Conservation (phyloP, 2,888 invertebrate genomes). For the Escarpia spicata region DNA sequence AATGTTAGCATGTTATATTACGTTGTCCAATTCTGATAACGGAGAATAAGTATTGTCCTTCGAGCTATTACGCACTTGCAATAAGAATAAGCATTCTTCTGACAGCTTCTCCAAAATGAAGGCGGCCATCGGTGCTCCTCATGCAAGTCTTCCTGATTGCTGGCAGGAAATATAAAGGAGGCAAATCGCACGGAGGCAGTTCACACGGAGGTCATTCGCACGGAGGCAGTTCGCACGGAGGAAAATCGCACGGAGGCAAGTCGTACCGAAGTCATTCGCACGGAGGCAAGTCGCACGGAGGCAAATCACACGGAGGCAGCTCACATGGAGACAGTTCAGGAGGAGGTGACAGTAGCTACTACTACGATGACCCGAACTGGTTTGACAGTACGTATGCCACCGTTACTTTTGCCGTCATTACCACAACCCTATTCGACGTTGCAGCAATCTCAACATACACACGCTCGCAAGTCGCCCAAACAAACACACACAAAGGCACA, state of each 20-base stretch:
- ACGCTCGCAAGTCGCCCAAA: too few relatives aligned
- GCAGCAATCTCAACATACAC: too few relatives aligned
- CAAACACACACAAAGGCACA: too few relatives aligned
- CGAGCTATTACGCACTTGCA: too few relatives aligned
- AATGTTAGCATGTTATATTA: too few relatives aligned
- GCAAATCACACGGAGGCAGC: neutral
- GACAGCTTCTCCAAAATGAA: neutral
- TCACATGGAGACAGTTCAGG: too few relatives aligned
- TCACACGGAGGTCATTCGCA: neutral
- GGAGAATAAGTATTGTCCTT: too few relatives aligned
- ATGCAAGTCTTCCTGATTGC: neutral
- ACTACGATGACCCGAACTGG: neutral
- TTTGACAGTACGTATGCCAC: neutral
- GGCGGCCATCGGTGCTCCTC: neutral
- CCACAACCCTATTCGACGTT: too few relatives aligned
- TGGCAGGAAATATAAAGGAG: too few relatives aligned
- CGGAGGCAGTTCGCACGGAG: neutral
- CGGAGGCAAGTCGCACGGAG: neutral
- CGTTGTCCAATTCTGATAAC: too few relatives aligned
- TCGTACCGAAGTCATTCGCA: neutral
- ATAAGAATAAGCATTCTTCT: too few relatives aligned
- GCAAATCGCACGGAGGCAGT: neutral
- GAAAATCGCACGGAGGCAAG: neutral
- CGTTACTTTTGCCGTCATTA: too few relatives aligned
- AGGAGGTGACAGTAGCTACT: neutral